Evolutionary conservation across 2,888 invertebrate genomes (phyloP).

Genomic region (Octodonta nipae): DNA sequence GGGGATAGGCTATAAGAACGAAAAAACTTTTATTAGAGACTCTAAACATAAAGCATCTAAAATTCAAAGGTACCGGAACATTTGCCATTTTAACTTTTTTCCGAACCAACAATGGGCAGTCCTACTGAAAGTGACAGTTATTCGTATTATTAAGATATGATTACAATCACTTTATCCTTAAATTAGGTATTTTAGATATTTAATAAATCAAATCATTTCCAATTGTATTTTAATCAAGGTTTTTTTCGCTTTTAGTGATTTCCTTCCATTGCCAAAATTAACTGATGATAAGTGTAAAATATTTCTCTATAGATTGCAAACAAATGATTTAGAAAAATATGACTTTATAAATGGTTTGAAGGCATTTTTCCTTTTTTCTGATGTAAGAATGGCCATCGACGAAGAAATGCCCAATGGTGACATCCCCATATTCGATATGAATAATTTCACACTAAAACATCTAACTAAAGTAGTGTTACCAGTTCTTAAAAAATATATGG

Average conservation of each 20-base stretch:
- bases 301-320: constrained; percentile 50
- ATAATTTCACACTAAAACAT: constrained; percentile 49
- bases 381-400: constrained; percentile 47
- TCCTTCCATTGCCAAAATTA: constrained; percentile 51
- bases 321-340: constrained; percentile 50
- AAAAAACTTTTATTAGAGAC: no score
- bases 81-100: no score
- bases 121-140: no score
- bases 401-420: constrained; percentile 51
- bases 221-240: background rate
- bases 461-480: constrained; percentile 49
- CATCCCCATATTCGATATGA: constrained; percentile 58
- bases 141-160: no score
- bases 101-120: no score
- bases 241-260: constrained; percentile 42
- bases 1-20: no score
- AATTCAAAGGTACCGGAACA: no score
- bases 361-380: constrained; percentile 60
- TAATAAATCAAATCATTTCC: no score
- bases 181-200: no score
- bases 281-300: constrained; percentile 55
- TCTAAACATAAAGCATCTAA: no score
- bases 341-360: constrained; percentile 52
- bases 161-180: no score
- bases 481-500: constrained; percentile 54